Percentiles rank a stretch among this genome's conserved stretches.
Evolutionary conservation across 2,888 invertebrate species (phyloP).

Genomic region (Netelia inedita): DNA sequence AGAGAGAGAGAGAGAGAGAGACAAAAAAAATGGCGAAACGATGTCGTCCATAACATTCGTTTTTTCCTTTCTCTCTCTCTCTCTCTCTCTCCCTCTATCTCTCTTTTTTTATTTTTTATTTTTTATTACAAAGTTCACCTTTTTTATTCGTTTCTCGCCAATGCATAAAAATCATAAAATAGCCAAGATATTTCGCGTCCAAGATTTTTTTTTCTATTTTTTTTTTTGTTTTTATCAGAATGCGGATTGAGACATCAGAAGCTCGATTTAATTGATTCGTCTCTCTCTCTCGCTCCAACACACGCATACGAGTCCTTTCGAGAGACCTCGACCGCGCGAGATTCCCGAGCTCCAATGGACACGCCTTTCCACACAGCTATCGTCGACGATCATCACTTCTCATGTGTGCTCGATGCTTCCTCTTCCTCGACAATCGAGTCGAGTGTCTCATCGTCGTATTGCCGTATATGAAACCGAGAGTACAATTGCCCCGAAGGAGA

Average conservation of each 20-base stretch:
- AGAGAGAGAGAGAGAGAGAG: too few species aligned
- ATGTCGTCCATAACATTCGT: too few species aligned
- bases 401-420: constrained; percentile 32
- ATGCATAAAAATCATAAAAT: too few species aligned
- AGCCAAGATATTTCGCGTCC: too few species aligned
- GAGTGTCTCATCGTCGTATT: not conserved
- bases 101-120: too few species aligned
- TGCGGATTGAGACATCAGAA: constrained; percentile 51
- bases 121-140: too few species aligned
- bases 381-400: constrained; percentile 41
- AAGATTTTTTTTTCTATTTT: too few species aligned
- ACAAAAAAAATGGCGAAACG: too few species aligned
- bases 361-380: constrained; percentile 48
- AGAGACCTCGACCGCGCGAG: constrained; percentile 46
- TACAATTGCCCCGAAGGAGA: constrained; percentile 15
- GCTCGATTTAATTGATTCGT: constrained; percentile 46
- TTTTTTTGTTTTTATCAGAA: not conserved
- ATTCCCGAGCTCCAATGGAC: constrained; percentile 28
- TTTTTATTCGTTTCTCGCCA: too few species aligned
- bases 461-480: not conserved
- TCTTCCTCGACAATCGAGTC: not conserved
- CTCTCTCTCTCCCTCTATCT: too few species aligned
- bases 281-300: constrained; percentile 20
- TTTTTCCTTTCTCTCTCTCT: too few species aligned
- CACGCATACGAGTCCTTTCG: not conserved